Percentiles rank a stretch among this genome's conserved stretches.
Evolutionary conservation across 2,113 vertebrate species (phyloP).

Genomic region (Nyctibius bracteatus): DNA sequence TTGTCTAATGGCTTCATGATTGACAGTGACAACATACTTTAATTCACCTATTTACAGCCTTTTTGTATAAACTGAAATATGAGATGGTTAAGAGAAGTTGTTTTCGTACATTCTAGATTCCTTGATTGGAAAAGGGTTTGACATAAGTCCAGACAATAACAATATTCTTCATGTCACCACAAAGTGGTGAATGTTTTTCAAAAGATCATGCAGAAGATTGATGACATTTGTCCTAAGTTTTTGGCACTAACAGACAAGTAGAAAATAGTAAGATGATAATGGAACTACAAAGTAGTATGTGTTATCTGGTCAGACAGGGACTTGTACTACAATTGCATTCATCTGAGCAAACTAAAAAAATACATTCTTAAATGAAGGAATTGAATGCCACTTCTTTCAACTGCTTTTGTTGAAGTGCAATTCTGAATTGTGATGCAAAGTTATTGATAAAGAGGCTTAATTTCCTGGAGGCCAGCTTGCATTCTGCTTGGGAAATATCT

Average conservation of each 20-base stretch:
- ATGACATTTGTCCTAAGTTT: not conserved
- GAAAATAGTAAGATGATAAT: not conserved
- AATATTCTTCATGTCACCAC: not conserved
- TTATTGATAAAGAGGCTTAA: not conserved
- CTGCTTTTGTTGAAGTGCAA: not conserved
- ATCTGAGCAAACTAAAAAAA: not conserved
- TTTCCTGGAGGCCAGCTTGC: not conserved
- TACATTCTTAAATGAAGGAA: not conserved
- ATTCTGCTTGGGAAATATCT: not conserved
- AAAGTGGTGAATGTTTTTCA: not conserved
- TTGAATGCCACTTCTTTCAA: not conserved
- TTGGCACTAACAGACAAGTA: not conserved
- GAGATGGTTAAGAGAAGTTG: not conserved
- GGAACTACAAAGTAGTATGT: not conserved
- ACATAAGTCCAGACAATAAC: not conserved
- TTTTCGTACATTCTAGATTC: not conserved
- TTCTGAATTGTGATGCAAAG: not conserved
- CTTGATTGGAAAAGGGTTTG: not conserved
- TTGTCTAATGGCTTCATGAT: not conserved
- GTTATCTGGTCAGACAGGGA: not conserved
- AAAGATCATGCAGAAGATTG: not conserved
- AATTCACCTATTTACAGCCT: not conserved
- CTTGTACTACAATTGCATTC: not conserved
- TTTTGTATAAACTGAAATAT: not conserved
- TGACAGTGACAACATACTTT: not conserved